Conservation (phyloP, 2,888 invertebrate genomes). For the Eulithis prunata region DNA sequence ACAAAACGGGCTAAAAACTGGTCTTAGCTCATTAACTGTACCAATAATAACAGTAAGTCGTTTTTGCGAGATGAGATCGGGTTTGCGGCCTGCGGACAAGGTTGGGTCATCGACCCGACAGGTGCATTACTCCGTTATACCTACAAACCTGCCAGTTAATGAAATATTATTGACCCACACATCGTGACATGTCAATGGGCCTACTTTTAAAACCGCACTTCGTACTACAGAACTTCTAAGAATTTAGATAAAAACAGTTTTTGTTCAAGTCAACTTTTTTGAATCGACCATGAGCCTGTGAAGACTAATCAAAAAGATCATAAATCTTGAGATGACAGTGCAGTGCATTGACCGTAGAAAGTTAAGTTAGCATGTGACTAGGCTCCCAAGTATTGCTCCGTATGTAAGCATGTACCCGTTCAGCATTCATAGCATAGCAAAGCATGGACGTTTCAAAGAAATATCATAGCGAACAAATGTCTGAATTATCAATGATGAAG, state of each 20-base stretch:
- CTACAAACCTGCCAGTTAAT: constrained; percentile 41
- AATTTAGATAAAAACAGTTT: too few relatives aligned
- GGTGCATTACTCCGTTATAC: constrained; percentile 48
- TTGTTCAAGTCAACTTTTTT: too few relatives aligned
- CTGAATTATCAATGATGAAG: too few relatives aligned
- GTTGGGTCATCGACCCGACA: constrained; percentile 53
- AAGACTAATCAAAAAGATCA: too few relatives aligned
- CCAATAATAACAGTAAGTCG: constrained; percentile 58
- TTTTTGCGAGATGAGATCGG: constrained; percentile 62
- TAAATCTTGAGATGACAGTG: not conserved
- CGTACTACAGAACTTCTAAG: too few relatives aligned
- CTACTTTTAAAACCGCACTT: not conserved
- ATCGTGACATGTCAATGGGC: not conserved
- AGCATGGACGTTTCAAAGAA: not conserved
- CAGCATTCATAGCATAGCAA: not conserved
- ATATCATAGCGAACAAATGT: not conserved
- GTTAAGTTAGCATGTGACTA: constrained; percentile 2
- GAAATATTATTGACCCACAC: constrained; percentile 8
- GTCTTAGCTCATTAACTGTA: constrained; percentile 44
- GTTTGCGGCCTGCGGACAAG: constrained; percentile 55
- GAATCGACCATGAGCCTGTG: too few relatives aligned
- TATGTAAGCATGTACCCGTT: not conserved
- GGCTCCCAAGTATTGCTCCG: not conserved
- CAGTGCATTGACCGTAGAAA: constrained; percentile 2
- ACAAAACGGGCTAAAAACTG: constrained; percentile 33